Conservation (phyloP, 2,888 invertebrate genomes). For the Lasioglossum calceatum region DNA sequence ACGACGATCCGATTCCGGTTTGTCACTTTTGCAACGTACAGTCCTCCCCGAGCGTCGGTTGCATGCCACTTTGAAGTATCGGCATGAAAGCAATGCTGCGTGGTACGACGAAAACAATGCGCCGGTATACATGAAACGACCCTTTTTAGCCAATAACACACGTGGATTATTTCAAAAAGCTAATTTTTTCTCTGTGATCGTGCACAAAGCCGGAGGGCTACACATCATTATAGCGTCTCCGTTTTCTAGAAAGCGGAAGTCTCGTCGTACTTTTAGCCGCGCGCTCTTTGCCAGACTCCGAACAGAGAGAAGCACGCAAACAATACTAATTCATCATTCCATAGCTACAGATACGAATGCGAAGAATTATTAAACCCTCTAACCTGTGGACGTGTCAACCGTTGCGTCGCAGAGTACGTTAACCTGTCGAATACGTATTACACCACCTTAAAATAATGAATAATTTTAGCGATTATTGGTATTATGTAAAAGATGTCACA, state of each 20-base stretch:
- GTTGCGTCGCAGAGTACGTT: neutral
- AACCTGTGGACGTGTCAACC: neutral
- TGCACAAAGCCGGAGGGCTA: conserved; percentile 80
- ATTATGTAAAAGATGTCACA: too few relatives aligned
- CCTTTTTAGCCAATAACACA: conserved; percentile 83
- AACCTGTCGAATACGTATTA: neutral
- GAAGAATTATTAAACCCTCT: neutral
- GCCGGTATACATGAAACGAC: conserved; percentile 83
- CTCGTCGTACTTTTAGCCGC: conserved; percentile 46
- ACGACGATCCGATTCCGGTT: conserved; percentile 19
- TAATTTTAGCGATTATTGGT: too few relatives aligned
- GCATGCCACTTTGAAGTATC: conserved; percentile 82
- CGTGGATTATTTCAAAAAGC: conserved; percentile 83
- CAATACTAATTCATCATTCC: conserved; percentile 24
- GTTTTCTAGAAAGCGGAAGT: conserved; percentile 64
- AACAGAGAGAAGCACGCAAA: neutral
- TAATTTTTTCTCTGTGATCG: conserved; percentile 79
- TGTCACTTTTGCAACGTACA: conserved; percentile 70
- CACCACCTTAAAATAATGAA: too few relatives aligned
- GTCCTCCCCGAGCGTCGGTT: conserved; percentile 57
- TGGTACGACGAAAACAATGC: conserved; percentile 81
- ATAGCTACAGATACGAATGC: neutral
- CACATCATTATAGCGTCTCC: conserved; percentile 57
- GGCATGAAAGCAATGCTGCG: conserved; percentile 79
- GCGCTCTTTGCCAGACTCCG: conserved; percentile 8